Base-by-base conservation (phyloP, 2,113 vertebrate species). In the Phaethornis superciliosus region DNA sequence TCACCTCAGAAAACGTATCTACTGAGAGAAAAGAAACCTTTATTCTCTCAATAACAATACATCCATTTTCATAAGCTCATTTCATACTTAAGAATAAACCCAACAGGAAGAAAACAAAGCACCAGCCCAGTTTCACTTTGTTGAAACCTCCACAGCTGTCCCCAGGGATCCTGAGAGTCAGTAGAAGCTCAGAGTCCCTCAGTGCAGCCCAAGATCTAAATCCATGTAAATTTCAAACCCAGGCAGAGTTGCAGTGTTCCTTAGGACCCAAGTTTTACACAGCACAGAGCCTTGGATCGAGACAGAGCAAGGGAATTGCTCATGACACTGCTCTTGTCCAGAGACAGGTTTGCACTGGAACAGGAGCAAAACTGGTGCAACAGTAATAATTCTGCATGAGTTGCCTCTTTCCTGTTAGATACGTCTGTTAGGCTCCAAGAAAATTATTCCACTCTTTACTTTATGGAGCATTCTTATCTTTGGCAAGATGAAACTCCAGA, bases 21-120 rank as follows among this genome's bases (percentile, higher is more conserved):
- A 46, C 63, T 47, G 58, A 65, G 81, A 83, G 75, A 65, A 82
- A 81, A 63, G 62, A 90, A 91, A 72, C 32, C 26, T 64, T 90
- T 86, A 77, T 54, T 94, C 86, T 86, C 95, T 30, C 63, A 85
- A 72, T 77, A 94, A 78, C 30, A 81, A 51, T 11, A 90, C 69
- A 96, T 94, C 78, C 87, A 94, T 95, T 96, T 95, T 96, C 89
- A 94, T 95, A 87, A 95, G 82, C 56, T 85, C 77, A 58, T 62
- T 85, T 91, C 32, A 54, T 91, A 83, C 56, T 78, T 75, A 4
- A 59, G 40, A 6, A 79, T 93, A 90, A 52, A 70, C 28, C 11
- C 6, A 86, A 59, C 18, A 68, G 65, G 20, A 88, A 51, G 47
- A 72, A 85, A 80, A 15, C 23, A 67, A 94, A 78, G 85, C 52